Percentiles rank a stretch among this genome's conserved stretches.
Conservation (phyloP, 2,888 invertebrate species). For the Xanthia icteritia region DNA sequence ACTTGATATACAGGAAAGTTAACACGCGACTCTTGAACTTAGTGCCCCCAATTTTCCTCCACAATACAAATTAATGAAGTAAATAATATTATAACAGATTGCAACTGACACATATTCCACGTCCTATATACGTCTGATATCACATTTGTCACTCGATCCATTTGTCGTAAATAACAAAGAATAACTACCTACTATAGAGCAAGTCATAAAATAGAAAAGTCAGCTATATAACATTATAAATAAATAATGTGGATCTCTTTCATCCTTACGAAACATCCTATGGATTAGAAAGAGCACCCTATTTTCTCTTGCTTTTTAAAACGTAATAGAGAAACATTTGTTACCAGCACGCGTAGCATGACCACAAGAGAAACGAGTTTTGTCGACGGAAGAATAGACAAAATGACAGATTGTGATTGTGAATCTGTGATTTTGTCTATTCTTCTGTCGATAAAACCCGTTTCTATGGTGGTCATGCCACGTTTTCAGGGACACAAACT, state of each 20-base stretch:
- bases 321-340: not conserved
- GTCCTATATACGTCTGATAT: conserved; percentile 55
- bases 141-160: conserved; percentile 44
- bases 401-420: too few species aligned
- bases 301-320: not conserved
- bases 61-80: conserved; percentile 30
- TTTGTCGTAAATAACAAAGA: conserved; percentile 53
- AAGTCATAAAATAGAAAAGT: not conserved
- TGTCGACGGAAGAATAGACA: too few species aligned
- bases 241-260: not conserved
- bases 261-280: not conserved
- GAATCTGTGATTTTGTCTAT: too few species aligned
- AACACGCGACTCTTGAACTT: conserved; percentile 47
- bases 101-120: conserved; percentile 67
- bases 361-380: too few species aligned
- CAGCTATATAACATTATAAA: not conserved
- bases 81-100: conserved; percentile 40
- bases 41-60: conserved; percentile 27
- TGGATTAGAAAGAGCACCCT: not conserved
- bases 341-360: too few species aligned
- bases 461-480: too few species aligned
- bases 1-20: not conserved
- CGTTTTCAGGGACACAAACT: not conserved
- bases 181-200: conserved; percentile 16
- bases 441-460: too few species aligned